Conservation (phyloP, 2,113 vertebrate species). For the Microtus richardsoni region DNA sequence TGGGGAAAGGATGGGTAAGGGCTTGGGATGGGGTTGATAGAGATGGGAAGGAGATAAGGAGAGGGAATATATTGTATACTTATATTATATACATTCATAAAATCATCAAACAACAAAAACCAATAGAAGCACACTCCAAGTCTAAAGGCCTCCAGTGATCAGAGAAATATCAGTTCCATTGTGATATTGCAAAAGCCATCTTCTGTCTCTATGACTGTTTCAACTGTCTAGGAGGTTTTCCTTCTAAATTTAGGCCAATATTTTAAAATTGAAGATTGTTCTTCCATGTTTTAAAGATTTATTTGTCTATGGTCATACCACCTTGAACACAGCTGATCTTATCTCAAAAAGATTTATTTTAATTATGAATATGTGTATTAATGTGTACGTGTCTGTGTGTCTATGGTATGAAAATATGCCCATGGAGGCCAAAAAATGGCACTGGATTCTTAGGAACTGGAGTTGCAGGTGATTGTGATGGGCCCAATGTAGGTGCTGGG, state of each 20-base stretch:
- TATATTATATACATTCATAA: not conserved
- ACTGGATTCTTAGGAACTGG: not conserved
- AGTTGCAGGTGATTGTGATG: not conserved
- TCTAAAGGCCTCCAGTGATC: not conserved
- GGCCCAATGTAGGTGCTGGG: too few relatives aligned
- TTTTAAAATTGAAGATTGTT: slow-evolving; percentile 24
- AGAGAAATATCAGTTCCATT: slow-evolving; percentile 10
- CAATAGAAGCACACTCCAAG: not conserved
- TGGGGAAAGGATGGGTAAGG: not conserved
- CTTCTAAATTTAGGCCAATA: not conserved
- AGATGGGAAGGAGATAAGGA: not conserved
- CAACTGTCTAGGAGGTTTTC: not conserved
- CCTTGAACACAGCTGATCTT: not conserved
- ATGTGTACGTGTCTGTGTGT: not conserved
- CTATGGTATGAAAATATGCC: not conserved
- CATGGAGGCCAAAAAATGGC: not conserved
- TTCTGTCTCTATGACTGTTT: not conserved
- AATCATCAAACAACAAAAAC: not conserved
- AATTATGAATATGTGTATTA: not conserved
- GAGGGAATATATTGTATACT: too few relatives aligned
- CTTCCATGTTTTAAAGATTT: not conserved
- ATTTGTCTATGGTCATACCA: not conserved
- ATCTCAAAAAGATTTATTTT: not conserved
- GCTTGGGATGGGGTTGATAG: not conserved
- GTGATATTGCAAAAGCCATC: not conserved